phyloP scores from a whole-genome alignment of 2,797 vertebrate genomes.

The Masticophis lateralis region DNA sequence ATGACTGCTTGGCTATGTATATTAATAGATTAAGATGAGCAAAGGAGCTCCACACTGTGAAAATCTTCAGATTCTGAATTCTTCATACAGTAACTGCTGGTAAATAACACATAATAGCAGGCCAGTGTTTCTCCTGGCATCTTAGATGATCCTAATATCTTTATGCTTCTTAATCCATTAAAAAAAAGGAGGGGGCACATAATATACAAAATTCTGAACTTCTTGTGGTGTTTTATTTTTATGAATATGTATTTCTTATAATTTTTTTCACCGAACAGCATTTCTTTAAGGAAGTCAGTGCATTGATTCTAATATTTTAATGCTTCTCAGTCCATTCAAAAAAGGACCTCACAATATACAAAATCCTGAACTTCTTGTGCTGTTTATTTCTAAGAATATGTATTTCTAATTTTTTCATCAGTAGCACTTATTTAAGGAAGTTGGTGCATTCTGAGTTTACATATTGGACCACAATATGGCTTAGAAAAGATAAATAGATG shows the following conservation, averaged over 20 bases:
- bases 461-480: background rate
- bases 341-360: background rate
- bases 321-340: background rate
- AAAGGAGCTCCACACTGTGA: background rate
- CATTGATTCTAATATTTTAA: background rate
- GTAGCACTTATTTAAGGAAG: background rate
- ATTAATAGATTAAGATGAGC: background rate
- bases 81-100: background rate
- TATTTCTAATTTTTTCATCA: background rate
- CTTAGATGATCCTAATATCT: background rate
- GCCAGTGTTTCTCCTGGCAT: background rate
- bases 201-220: background rate
- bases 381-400: background rate
- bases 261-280: background rate
- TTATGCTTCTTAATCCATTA: background rate
- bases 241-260: background rate
- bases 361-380: background rate
- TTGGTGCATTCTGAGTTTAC: background rate
- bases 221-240: background rate
- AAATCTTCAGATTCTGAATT: background rate
- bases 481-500: background rate
- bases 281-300: background rate
- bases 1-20: background rate
- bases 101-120: background rate
- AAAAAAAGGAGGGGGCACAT: background rate